Evolutionary conservation across 23 tunicate species (phyloP).

Genomic region (Phallusia fumigata): DNA sequence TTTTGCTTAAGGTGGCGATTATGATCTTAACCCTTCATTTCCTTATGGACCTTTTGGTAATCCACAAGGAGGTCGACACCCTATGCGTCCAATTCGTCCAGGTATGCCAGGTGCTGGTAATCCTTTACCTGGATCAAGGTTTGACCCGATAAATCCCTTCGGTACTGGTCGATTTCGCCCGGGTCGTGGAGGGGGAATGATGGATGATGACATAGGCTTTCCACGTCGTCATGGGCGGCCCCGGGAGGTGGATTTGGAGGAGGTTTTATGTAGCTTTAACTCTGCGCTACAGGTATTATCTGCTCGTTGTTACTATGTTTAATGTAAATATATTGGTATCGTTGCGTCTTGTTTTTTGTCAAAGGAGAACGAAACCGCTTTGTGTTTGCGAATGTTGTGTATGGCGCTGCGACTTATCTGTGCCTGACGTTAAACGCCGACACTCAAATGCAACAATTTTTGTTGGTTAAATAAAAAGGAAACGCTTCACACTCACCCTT

Average conservation of each 20-base stretch:
- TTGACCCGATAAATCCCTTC: constrained; percentile 74
- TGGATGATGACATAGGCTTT: constrained; percentile 47
- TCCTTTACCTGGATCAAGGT: constrained; percentile 92
- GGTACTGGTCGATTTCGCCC: constrained; percentile 65
- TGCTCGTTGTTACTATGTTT: no score
- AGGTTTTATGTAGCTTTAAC: constrained; percentile 21
- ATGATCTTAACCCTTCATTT: constrained; percentile 80
- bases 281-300: no score
- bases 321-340: no score
- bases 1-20: constrained; percentile 65
- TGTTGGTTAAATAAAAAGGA: no score
- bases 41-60: constrained; percentile 84
- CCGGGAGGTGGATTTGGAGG: constrained; percentile 21
- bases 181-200: constrained; percentile 91
- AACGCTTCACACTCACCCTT: no score
- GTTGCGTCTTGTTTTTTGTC: no score
- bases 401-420: no score
- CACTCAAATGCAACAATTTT: no score
- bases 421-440: no score
- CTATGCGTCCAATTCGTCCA: constrained; percentile 27
- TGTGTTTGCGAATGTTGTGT: no score
- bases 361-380: no score
- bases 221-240: constrained; percentile 1
- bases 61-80: constrained; percentile 23
- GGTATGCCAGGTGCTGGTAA: constrained; percentile 51